Conservation (phyloP, 2,888 invertebrate genomes). For the Horisme vitalbata region DNA sequence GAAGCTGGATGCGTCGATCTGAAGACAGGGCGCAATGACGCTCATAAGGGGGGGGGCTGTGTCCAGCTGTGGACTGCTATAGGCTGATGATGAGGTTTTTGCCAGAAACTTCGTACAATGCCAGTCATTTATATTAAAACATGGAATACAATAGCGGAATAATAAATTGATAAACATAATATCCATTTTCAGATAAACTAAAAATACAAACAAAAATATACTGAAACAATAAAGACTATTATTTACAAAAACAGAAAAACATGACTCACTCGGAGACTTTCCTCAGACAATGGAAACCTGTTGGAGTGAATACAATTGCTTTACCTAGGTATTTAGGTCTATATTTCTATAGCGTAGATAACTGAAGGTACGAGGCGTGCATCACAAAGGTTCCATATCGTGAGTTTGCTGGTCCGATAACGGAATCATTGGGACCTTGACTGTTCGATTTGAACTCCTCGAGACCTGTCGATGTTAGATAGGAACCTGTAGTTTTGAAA, state of each 20-base stretch:
- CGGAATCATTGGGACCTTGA: conserved; percentile 73
- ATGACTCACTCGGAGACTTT: conserved; percentile 34
- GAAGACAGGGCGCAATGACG: too few relatives aligned
- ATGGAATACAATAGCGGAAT: too few relatives aligned
- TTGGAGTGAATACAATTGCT: background rate
- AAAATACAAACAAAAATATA: background rate
- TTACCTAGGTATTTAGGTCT: conserved; percentile 7
- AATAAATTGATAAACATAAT: too few relatives aligned
- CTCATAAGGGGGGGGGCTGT: too few relatives aligned
- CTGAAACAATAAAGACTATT: conserved; percentile 13
- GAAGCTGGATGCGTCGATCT: too few relatives aligned
- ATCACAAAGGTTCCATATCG: conserved; percentile 47
- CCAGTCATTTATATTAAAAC: too few relatives aligned
- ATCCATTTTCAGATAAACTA: background rate
- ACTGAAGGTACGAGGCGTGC: conserved; percentile 31
- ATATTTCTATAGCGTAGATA: conserved; percentile 38
- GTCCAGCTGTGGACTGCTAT: too few relatives aligned
- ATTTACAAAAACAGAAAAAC: conserved; percentile 26
- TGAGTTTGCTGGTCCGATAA: conserved; percentile 75
- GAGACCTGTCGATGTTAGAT: conserved; percentile 40
- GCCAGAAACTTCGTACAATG: too few relatives aligned
- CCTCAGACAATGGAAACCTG: conserved; percentile 47
- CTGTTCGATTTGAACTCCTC: conserved; percentile 58
- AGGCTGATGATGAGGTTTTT: too few relatives aligned
- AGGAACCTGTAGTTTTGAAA: conserved; percentile 1